Percentiles rank a stretch among this genome's conserved stretches.
phyloP scores from a whole-genome alignment of 2,113 vertebrate genomes.

The Coptodon rendalli region DNA sequence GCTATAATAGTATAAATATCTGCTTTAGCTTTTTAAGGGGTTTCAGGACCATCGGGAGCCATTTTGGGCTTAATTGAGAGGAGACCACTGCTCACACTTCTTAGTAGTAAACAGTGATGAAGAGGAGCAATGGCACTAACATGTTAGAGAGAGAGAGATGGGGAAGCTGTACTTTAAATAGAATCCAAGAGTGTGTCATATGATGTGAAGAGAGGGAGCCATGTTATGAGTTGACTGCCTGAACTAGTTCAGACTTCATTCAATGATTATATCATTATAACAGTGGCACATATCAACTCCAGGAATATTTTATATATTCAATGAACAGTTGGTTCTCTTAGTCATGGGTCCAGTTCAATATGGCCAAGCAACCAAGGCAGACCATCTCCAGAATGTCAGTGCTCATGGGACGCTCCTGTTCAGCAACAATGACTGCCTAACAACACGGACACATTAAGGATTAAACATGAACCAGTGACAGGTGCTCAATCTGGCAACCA shows the following conservation, averaged over 20 bases:
- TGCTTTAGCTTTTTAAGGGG: neutral
- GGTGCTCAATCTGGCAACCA: no score
- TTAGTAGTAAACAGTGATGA: neutral
- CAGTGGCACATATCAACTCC: neutral
- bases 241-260: neutral
- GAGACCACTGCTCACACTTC: neutral
- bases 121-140: neutral
- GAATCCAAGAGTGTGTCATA: neutral
- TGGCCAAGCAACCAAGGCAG: no score
- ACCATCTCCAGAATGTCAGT: no score
- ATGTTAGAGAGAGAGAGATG: neutral
- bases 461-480: no score
- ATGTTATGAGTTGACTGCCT: neutral
- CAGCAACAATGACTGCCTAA: no score
- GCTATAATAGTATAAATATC: neutral
- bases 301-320: no score
- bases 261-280: neutral
- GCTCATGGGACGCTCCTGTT: no score
- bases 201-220: neutral
- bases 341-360: no score
- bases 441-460: no score
- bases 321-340: no score
- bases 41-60: neutral
- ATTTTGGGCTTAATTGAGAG: neutral
- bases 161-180: neutral